Evolutionary conservation across 2,888 invertebrate genomes (phyloP).

Genomic region (Halocaridina rubra): DNA sequence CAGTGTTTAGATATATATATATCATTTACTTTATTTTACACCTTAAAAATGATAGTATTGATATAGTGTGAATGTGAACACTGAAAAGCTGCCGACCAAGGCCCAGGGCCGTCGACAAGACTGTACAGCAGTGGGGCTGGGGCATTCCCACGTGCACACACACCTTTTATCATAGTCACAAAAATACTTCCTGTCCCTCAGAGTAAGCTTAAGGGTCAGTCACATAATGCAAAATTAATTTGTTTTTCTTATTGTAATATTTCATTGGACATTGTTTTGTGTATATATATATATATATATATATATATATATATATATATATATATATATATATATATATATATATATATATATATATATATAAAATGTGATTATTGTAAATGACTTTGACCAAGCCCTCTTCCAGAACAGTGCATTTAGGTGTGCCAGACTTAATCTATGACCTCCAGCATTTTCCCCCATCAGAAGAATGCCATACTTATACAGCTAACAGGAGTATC

Average conservation of each 20-base stretch:
- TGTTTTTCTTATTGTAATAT: no score
- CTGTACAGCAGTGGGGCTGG: slow-evolving; percentile 54
- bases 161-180: background rate
- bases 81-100: slow-evolving; percentile 41
- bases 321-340: background rate
- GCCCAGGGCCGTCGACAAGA: slow-evolving; percentile 46
- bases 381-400: no score
- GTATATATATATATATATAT: background rate
- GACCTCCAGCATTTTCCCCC: background rate
- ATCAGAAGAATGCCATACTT: slow-evolving; percentile 3
- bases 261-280: background rate
- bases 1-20: slow-evolving; percentile 11
- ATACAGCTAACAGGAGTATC: slow-evolving; percentile 4
- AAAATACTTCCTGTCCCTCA: background rate
- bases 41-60: slow-evolving; percentile 60
- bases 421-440: background rate
- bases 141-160: slow-evolving; percentile 2
- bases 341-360: background rate
- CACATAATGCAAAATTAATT: no score
- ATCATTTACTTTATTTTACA: slow-evolving; percentile 61
- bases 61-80: slow-evolving; percentile 60
- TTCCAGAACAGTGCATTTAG: no score
- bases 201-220: background rate
- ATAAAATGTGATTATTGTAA: no score
- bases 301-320: background rate